Evolutionary conservation across 1,140 invertebrate species (phyloP).

Genomic region (Epicauta chinensis): DNA sequence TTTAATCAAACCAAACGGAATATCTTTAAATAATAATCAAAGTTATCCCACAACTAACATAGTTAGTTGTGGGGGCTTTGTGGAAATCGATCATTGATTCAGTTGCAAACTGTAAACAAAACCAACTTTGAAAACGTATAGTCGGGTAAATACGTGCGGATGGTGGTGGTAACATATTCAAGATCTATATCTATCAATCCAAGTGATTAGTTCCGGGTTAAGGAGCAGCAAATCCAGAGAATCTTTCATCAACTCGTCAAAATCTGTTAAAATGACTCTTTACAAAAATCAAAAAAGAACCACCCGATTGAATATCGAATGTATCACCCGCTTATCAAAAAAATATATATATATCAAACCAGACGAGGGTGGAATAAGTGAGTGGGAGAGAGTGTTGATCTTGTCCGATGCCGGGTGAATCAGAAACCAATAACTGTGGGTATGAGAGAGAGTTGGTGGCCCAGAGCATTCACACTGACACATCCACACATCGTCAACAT

Average conservation of each 20-base stretch:
- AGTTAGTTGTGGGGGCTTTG: too few species aligned
- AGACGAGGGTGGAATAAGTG: constrained; percentile 27
- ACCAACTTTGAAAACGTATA: constrained; percentile 5
- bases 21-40: too few species aligned
- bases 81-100: neutral
- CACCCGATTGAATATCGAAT: neutral
- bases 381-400: constrained; percentile 35
- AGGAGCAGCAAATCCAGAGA: constrained; percentile 1
- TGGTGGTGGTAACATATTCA: constrained; percentile 9
- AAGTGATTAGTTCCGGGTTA: constrained; percentile 4
- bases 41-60: too few species aligned
- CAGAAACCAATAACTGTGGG: constrained; percentile 42
- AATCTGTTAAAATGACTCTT: too few species aligned
- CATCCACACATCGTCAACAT: constrained; percentile 16
- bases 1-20: too few species aligned
- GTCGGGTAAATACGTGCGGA: neutral
- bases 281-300: too few species aligned
- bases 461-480: constrained; percentile 23
- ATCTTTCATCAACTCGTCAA: too few species aligned
- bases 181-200: constrained; percentile 13
- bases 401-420: constrained; percentile 40
- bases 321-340: constrained; percentile 17
- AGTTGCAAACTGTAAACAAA: constrained; percentile 11
- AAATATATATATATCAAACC: too few species aligned
- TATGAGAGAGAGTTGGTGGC: constrained; percentile 29